Base-by-base conservation (phyloP, 2,888 invertebrate species). In the Tipula lateralis region DNA sequence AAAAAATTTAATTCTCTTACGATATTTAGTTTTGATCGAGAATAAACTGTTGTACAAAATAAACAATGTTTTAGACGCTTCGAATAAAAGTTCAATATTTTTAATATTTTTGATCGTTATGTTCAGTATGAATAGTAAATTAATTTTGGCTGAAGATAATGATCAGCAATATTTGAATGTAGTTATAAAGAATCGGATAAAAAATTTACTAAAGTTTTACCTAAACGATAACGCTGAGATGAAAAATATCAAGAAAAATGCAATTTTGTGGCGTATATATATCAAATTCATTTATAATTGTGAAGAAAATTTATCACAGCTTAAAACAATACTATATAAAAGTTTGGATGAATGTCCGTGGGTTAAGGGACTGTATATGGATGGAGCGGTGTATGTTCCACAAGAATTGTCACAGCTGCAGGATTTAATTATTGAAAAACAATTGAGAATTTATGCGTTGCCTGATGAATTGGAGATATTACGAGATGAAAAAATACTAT, bases 371-470 rank as follows among this genome's bases (percentile, higher is more conserved):
- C 88, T 94, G 81, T 94, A 94, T 87, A 91, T 93, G 86, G 93
- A 94, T 88, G 94, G 94, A 2, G 93, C 93, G 0, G 92, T 92
- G 86, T 91, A 93, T 87, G 91, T 94, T 50, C 94, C 93, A 36
- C 92, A 92, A 85, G 93, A 93, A 87, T 89, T 94, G 86, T 91
- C 92, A 0, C 93, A 94, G 90, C 92, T 96, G 86, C 94, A 94
- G 87, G 96, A 95, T 90, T 90, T 94, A 85, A 92, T 95, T 87
- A 93, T 94, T 84, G 95, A 95, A 88, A 94, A 95, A 87, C 93
- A 93, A 88, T 90, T 96, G 85, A 91, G 96, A 84, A 91, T 94
- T 87, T 96, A 95, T 89, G 93, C 95, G 82, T 92, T 95, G 82
- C 93, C 94, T 0, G 95, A 95, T 89, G 96, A 96, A 90, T 91